phyloP scores from a whole-genome alignment of 1,140 invertebrate species.

The Agrilus planipennis region DNA sequence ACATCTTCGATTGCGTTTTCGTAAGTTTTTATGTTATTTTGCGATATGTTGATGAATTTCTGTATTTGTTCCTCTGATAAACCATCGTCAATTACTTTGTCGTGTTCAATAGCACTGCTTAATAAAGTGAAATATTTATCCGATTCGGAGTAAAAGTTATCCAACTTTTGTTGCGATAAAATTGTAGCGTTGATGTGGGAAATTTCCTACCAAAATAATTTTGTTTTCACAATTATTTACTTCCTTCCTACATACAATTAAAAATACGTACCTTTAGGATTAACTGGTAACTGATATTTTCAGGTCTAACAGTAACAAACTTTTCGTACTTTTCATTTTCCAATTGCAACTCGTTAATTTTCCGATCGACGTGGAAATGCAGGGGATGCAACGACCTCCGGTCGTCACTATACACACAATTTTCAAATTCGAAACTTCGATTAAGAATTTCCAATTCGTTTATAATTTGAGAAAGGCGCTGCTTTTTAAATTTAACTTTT shows the following conservation, averaged over 20 bases:
- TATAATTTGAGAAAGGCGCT: slow-evolving; percentile 50
- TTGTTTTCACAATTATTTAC: too few species aligned
- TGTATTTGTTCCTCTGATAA: too few species aligned
- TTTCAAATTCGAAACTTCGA: slow-evolving; percentile 20
- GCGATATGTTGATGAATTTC: too few species aligned
- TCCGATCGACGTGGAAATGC: slow-evolving; percentile 25
- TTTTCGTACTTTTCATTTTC: slow-evolving; percentile 32
- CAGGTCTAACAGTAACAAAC: slow-evolving; percentile 43
- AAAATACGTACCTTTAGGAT: slow-evolving; percentile 28
- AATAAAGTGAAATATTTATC: not conserved
- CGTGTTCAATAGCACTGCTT: too few species aligned
- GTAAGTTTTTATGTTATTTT: too few species aligned
- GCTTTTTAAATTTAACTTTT: slow-evolving; percentile 54
- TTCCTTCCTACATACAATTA: too few species aligned
- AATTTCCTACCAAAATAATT: slow-evolving; percentile 19
- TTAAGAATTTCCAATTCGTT: slow-evolving; percentile 21
- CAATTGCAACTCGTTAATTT: slow-evolving; percentile 25
- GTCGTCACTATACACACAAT: slow-evolving; percentile 21
- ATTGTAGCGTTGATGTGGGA: slow-evolving; percentile 20
- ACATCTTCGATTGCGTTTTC: too few species aligned
- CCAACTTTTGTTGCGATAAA: slow-evolving; percentile 13
- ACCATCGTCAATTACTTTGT: too few species aligned
- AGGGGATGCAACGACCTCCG: slow-evolving; percentile 27
- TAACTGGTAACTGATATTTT: slow-evolving; percentile 38
- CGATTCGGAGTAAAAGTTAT: not conserved